phyloP scores from a whole-genome alignment of 2,888 invertebrate genomes.

The Drosophila vallismaia region DNA sequence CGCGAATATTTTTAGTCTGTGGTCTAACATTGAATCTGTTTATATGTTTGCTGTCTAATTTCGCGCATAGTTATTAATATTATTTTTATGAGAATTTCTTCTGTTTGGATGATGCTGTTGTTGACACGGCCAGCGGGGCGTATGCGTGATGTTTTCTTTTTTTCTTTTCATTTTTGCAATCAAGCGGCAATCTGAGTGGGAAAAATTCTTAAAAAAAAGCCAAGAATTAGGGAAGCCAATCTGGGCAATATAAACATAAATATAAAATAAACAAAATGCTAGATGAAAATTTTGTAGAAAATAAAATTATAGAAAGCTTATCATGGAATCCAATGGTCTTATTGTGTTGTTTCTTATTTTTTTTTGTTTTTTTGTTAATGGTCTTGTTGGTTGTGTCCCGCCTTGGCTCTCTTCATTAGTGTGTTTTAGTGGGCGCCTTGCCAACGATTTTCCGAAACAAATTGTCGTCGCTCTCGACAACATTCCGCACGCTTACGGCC shows the following conservation, averaged over 20 bases:
- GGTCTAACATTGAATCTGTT: conserved; percentile 70
- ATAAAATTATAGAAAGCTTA: conserved; percentile 29
- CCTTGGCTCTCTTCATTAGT: conserved; percentile 60
- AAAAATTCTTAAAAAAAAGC: conserved; percentile 3
- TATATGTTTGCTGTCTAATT: conserved; percentile 55
- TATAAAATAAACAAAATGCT: conserved; percentile 1
- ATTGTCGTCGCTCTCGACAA: conserved; percentile 82
- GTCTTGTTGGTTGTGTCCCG: conserved; percentile 32
- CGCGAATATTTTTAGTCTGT: conserved; percentile 62
- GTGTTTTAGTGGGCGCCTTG: conserved; percentile 80
- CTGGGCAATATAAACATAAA: conserved; percentile 2
- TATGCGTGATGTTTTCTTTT: conserved; percentile 51
- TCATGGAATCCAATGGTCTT: conserved; percentile 58
- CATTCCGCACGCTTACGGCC: conserved; percentile 76
- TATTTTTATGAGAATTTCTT: conserved; percentile 39
- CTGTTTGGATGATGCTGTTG: conserved; percentile 39
- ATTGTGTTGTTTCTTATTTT: conserved; percentile 30
- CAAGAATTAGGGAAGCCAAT: conserved; percentile 3
- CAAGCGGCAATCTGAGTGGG: conserved; percentile 18
- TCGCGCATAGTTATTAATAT: conserved; percentile 57
- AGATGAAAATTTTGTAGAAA: not conserved
- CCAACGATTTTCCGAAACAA: conserved; percentile 81
- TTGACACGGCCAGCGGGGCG: conserved; percentile 48
- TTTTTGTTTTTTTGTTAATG: conserved; percentile 26
- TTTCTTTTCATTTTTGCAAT: conserved; percentile 22